phyloP scores from a whole-genome alignment of 1,140 invertebrate species.

The Wiebesia pumilae region DNA sequence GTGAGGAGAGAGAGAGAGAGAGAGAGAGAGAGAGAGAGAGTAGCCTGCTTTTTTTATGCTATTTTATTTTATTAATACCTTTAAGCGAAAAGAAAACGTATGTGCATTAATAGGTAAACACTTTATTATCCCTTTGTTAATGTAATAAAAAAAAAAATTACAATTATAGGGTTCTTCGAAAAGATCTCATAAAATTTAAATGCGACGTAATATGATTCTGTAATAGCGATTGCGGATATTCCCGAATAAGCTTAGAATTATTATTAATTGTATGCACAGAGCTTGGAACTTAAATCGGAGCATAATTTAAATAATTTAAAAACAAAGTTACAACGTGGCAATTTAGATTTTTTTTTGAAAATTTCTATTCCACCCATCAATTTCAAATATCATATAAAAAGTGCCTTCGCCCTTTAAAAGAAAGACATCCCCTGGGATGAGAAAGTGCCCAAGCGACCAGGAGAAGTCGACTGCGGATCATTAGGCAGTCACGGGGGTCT shows the following conservation, averaged over 20 bases:
- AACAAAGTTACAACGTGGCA: background rate
- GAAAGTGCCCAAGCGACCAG: slow-evolving; percentile 22
- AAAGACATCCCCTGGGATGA: slow-evolving; percentile 47
- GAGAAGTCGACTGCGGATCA: slow-evolving; percentile 65
- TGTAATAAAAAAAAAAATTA: background rate
- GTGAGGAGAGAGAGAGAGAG: too few species aligned
- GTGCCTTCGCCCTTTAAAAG: slow-evolving; percentile 28
- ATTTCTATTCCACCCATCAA: slow-evolving; percentile 7
- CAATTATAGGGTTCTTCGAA: background rate
- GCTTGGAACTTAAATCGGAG: background rate
- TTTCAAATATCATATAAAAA: background rate
- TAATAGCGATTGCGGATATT: too few species aligned
- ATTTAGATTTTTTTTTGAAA: background rate
- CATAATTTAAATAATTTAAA: too few species aligned
- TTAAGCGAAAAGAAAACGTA: too few species aligned
- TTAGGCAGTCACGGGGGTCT: slow-evolving; percentile 66
- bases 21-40: background rate
- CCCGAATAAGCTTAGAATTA: background rate
- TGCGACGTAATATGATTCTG: background rate
- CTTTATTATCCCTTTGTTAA: background rate
- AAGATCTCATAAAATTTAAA: background rate
- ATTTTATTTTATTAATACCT: background rate
- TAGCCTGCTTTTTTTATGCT: background rate
- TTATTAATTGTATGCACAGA: background rate
- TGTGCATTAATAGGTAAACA: too few species aligned